Conservation (phyloP, 2,888 invertebrate species). For the Lepidonotus clava region DNA sequence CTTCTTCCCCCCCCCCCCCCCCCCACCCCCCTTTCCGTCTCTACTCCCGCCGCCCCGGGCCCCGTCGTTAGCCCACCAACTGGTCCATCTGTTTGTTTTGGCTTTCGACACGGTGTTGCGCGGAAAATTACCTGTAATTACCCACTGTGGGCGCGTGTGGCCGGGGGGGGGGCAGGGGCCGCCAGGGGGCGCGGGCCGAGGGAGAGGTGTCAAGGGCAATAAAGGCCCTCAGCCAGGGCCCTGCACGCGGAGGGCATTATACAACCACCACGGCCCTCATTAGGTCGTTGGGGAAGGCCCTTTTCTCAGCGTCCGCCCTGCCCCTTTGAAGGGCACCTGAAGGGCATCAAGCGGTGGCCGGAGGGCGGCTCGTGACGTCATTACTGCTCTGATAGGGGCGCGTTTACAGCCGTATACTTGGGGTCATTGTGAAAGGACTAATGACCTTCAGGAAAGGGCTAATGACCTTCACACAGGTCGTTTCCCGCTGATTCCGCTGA, state of each 20-base stretch:
- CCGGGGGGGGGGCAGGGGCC: background rate
- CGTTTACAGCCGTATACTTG: background rate
- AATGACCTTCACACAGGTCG: no score
- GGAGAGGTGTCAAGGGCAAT: slow-evolving; percentile 20
- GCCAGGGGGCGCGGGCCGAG: background rate
- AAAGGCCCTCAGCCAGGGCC: background rate
- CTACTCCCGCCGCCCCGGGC: background rate
- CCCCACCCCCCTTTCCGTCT: background rate
- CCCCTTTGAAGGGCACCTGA: background rate
- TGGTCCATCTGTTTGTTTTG: slow-evolving; percentile 46
- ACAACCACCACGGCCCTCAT: slow-evolving; percentile 11
- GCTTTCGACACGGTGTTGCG: slow-evolving; percentile 48
- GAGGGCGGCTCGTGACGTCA: slow-evolving; percentile 4
- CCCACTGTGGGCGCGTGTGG: background rate
- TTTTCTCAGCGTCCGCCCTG: background rate
- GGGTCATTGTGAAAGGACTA: no score
- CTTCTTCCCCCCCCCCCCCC: background rate
- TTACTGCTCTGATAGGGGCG: slow-evolving; percentile 23
- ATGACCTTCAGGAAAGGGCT: no score
- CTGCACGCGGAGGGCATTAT: background rate
- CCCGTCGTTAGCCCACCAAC: slow-evolving; percentile 12
- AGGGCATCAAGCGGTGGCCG: background rate
- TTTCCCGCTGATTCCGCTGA: no score
- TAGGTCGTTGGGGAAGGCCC: background rate
- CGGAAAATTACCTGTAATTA: slow-evolving; percentile 28